A percentile compares a stretch with the other conserved stretches of the same genome.
These are phyloP conservation scores for Nautilus pompilius DNA, from an alignment of 1,140 invertebrate genomes.

Conservation along the genomic window DNA sequence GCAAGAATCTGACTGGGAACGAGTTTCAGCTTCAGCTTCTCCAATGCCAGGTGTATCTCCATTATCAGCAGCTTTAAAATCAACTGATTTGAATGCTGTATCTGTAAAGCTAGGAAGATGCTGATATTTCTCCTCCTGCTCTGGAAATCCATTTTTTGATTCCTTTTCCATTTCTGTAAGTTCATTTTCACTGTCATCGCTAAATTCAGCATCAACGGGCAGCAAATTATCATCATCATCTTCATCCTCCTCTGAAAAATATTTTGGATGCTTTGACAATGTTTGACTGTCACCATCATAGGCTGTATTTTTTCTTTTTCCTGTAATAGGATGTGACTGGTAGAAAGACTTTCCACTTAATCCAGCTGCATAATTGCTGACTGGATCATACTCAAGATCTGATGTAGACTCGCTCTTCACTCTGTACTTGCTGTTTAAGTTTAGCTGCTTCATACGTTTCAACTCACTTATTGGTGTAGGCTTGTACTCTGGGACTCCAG, in stretches of 20 bases:
- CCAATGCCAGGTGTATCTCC: no score
- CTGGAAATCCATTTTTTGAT: no score
- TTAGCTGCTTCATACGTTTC: slow-evolving; percentile 55
- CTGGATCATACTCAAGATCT: slow-evolving; percentile 43
- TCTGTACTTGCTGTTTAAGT: background rate
- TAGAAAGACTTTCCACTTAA: background rate
- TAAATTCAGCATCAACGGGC: slow-evolving; percentile 22
- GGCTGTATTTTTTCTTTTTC: background rate
- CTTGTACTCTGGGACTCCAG: slow-evolving; percentile 60
- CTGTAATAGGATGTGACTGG: no score
- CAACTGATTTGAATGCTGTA: no score
- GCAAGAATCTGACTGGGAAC: no score
- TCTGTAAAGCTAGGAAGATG: no score
- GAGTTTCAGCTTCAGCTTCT: no score
- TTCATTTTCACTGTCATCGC: slow-evolving; percentile 22
- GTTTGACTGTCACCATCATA: background rate
- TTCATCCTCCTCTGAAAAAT: no score
- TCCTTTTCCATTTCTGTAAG: no score
- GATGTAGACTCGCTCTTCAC: slow-evolving; percentile 3
- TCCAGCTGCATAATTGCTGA: slow-evolving; percentile 27
- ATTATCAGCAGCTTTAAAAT: no score
- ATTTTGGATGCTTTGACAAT: no score
- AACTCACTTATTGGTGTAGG: slow-evolving; percentile 65
- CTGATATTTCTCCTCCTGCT: no score
- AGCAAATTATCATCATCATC: slow-evolving; percentile 8